A percentile compares a stretch with the other conserved stretches of the same genome.
Conservation (phyloP, 2,113 vertebrate genomes). For the Trinectes maculatus region DNA sequence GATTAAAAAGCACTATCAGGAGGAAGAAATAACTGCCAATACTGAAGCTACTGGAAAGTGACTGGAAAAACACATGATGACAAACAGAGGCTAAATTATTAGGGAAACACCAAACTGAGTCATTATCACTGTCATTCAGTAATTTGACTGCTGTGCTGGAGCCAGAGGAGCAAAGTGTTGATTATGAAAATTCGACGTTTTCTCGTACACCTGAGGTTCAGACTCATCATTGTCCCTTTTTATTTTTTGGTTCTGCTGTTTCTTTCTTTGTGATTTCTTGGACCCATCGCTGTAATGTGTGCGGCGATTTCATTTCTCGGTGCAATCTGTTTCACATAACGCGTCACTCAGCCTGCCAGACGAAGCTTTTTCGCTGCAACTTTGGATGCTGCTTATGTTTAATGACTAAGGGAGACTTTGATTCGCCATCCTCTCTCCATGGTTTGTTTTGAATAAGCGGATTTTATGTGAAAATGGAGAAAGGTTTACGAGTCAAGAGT, state of each 20-base stretch:
- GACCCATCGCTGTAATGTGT: conserved; percentile 42
- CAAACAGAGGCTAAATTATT: no score
- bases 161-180: neutral
- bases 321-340: conserved; percentile 71
- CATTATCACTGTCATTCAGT: no score
- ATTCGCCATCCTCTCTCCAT: conserved; percentile 36
- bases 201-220: neutral
- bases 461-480: conserved; percentile 38
- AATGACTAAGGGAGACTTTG: conserved; percentile 54
- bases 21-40: no score
- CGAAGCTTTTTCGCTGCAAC: conserved; percentile 40
- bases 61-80: neutral
- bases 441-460: conserved; percentile 37
- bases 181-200: conserved; percentile 32
- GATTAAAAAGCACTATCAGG: neutral
- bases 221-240: neutral
- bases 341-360: conserved; percentile 54
- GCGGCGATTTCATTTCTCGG: conserved; percentile 23
- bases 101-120: no score
- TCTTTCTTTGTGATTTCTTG: conserved; percentile 50
- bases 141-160: conserved; percentile 34
- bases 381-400: conserved; percentile 50
- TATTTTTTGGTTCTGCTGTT: conserved; percentile 50
- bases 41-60: neutral
- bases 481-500: conserved; percentile 32